Base-by-base conservation (phyloP, 2,888 invertebrate genomes). In the Notocelia uddmanniana region DNA sequence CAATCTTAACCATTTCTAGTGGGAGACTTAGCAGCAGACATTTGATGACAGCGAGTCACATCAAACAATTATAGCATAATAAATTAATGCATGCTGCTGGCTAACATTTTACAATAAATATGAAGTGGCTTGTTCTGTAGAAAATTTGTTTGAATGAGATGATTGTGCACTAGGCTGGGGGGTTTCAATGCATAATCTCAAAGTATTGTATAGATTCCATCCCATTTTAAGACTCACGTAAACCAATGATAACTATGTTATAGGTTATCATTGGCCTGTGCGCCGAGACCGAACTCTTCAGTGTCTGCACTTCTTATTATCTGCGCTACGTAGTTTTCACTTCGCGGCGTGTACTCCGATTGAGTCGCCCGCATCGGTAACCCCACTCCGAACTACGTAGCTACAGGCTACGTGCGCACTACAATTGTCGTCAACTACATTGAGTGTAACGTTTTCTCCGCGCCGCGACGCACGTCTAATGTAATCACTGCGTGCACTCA, bases 241-340 rank as follows among this genome's bases (percentile, higher is more conserved):
- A 88, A 93, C 93, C 93, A 93, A 93, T 93, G 93, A 93, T 93
- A 93, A 93, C 93, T 93, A 92, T 93, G 93, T 93, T 93, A 93
- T 93, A 93, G 93, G 93, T 93, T 93, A 93, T 93, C 93, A 93
- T 93, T 93, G 93, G 93, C 93, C 91, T 92, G 93, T 93, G 93
- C 93, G 92, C 92, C 93, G 93, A 92, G 93, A 91, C 84, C 85
- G 89, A 92, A 91, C 87, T 89, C 93, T 86, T 88, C 93, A 90
- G 93, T 92, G 92, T 91, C 93, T 92, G 93, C 93, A 93, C 93
- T 92, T 86, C 92, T 93, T 91, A 92, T 93, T 89, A 89, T 92
- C 93, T 92, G 91, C 93, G 93, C 93, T 91, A 91, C 93, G 93
- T 93, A 93, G 93, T 85, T 90, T 93, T 89, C 90, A 89, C 93